Conservation (phyloP, 2,888 invertebrate genomes). For the Neria commutata region DNA sequence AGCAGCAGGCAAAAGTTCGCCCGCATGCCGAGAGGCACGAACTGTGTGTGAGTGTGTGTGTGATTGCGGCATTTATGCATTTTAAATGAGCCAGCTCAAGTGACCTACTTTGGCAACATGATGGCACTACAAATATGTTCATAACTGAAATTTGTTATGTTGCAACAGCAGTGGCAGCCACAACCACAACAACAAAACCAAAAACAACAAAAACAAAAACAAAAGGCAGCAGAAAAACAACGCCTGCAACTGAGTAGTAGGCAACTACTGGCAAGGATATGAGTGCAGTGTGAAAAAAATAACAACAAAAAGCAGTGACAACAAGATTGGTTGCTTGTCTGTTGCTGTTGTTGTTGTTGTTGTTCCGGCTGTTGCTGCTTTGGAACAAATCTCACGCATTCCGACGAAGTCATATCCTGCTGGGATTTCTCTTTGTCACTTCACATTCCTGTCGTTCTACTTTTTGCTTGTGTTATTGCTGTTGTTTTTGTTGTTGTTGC, state of each 20-base stretch:
- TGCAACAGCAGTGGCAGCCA: background rate
- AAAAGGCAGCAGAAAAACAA: background rate
- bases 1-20: background rate
- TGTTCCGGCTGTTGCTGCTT: background rate
- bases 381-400: background rate
- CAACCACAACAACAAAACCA: background rate
- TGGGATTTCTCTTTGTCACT: background rate
- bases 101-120: conserved; percentile 19
- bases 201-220: background rate
- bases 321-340: background rate
- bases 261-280: no score
- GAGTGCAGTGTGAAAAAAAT: no score
- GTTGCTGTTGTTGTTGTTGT: background rate
- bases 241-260: no score
- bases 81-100: conserved; percentile 14
- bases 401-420: background rate
- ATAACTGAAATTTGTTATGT: background rate
- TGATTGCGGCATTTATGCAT: background rate
- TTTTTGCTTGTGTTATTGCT: background rate
- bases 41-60: background rate
- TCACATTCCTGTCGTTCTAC: background rate
- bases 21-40: background rate
- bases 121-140: conserved; percentile 20
- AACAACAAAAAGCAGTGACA: background rate
- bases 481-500: conserved; percentile 1